phyloP scores from a whole-genome alignment of 1,140 invertebrate species.

The Philotrypesis tridentata region DNA sequence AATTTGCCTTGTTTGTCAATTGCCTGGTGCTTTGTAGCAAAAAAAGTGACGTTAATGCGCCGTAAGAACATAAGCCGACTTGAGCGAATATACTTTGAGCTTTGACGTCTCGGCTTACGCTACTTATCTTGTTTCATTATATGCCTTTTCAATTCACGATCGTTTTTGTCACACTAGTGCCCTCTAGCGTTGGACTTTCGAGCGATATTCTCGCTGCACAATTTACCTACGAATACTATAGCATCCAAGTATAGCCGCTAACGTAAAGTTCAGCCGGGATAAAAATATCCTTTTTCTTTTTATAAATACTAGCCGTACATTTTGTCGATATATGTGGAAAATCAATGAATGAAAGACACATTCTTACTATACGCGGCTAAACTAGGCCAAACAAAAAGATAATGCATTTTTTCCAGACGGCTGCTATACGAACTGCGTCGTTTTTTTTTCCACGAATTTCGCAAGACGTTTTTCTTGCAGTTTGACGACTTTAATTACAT shows the following conservation, averaged over 20 bases:
- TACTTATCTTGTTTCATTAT: not conserved
- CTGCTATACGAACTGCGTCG: not conserved
- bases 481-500: too few species aligned
- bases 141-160: not conserved
- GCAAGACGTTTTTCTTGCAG: not conserved
- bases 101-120: not conserved
- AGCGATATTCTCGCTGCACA: not conserved
- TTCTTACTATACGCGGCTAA: not conserved
- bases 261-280: not conserved
- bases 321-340: not conserved
- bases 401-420: not conserved
- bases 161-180: not conserved
- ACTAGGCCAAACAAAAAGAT: not conserved
- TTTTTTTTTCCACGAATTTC: not conserved
- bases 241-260: not conserved
- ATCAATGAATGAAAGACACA: not conserved
- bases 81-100: not conserved
- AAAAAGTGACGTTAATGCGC: not conserved
- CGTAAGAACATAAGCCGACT: not conserved
- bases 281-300: not conserved
- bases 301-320: not conserved
- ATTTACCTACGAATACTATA: not conserved
- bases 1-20: not conserved
- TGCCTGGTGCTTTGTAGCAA: not conserved
- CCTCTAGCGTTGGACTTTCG: not conserved